These are phyloP conservation scores for Harpagoxenus sublaevis DNA, from an alignment of 2,888 invertebrate species.

Conservation along the genomic window DNA sequence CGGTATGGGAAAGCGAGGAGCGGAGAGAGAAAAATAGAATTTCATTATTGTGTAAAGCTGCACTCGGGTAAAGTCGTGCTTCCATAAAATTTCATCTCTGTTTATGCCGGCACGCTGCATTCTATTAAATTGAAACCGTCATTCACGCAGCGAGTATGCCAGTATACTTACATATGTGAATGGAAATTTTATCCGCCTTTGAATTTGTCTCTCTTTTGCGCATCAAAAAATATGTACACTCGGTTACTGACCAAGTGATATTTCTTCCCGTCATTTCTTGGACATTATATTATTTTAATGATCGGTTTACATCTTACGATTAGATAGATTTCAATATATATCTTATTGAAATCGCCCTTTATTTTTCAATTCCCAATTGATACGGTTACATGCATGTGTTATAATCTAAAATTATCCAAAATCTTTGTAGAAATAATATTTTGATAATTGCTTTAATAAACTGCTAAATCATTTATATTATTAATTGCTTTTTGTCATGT, in stretches of 20 bases:
- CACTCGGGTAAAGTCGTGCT: slow-evolving; percentile 40
- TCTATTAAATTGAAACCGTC: slow-evolving; percentile 56
- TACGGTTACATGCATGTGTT: neutral
- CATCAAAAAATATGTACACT: neutral
- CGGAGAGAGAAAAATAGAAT: slow-evolving; percentile 58
- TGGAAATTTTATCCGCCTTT: slow-evolving; percentile 26
- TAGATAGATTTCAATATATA: neutral
- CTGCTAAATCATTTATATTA: neutral
- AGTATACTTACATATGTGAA: slow-evolving; percentile 4
- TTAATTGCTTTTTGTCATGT: neutral
- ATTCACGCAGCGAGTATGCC: slow-evolving; percentile 28
- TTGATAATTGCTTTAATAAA: neutral
- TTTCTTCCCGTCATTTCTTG: neutral
- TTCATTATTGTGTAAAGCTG: slow-evolving; percentile 60
- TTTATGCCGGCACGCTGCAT: slow-evolving; percentile 33
- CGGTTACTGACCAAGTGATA: neutral
- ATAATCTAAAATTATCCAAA: neutral
- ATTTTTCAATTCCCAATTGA: neutral
- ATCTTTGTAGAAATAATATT: neutral
- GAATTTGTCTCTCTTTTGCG: slow-evolving; percentile 19
- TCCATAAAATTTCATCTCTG: slow-evolving; percentile 39
- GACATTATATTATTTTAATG: neutral
- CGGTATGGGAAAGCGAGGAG: slow-evolving; percentile 16
- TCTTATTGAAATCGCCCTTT: neutral
- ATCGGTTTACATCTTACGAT: neutral